Base-by-base conservation (phyloP, 2,888 invertebrate genomes). In the Vanessa cardui region DNA sequence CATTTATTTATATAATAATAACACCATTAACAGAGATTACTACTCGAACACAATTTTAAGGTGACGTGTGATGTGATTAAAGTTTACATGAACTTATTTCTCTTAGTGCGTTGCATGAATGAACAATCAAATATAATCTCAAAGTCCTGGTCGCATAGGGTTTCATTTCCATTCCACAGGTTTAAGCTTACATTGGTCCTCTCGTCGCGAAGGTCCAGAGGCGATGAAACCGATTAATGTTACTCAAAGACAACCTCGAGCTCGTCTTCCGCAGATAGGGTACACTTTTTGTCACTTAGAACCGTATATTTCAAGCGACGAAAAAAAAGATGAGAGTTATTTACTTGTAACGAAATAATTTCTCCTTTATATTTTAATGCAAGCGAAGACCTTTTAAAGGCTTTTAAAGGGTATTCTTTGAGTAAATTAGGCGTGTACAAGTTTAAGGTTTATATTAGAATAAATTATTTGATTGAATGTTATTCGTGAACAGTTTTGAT, bases 201-300 rank as follows among this genome's bases (percentile, higher is more conserved):
- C 49, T 56, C 58, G 44, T 26, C 20, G 20, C 56, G 54, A 50
- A 46, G 54, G 54, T 44, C 49, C 16, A 9, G 33, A 66, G 64
- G 68, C 71, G 68, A 77, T 76, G 80, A 78, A 83, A 83, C 82
- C 91, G 87, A 92, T 92, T 92, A 91, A 92, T 92, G 92, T 92
- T 89, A 90, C 91, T 92, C 91, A 91, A 86, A 85, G 83, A 79
- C 85, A 87, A 86, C 86, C 80, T 84, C 78, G 85, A 85, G 85
- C 83, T 87, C 83, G 81, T 83, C 82, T 74, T 71, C 77, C 75
- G 74, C 70, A 82, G 87, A 87, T 88, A 85, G 85, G 78, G 80
- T 88, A 92, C 92, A 92, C 86, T 89, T 86, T 89, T 90, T 89
- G 83, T 86, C 86, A 91, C 92, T 92, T 90, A 91, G 89, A 78